Base-by-base conservation (phyloP, 2,888 invertebrate genomes). In the Agrotis puta region DNA sequence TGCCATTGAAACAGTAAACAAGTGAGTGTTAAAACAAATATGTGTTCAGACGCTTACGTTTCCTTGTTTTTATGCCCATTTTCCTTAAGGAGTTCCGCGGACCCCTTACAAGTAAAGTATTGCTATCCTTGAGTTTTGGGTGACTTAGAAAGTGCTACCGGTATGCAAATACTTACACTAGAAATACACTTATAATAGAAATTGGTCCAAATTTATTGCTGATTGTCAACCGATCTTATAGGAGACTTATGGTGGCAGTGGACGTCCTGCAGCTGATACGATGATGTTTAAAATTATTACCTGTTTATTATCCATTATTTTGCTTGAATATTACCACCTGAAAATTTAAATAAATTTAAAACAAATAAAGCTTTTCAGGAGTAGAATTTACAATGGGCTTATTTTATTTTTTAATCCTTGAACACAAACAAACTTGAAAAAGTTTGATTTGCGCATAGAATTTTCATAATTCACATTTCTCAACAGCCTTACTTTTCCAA, bases 21-120 rank as follows among this genome's bases (percentile, higher is more conserved):
- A 71, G 56, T 65, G 77, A 66, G 82, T 79, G 72, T 79, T 61
- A 81, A 79, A 56, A 66, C 66, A 81, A 79, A 81, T 81, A 81
- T 77, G 78, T 71, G 59, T 77, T 76, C 66, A 62, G 47, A 70
- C 62, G 81, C 64, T 69, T 62, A 64, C 50, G 39, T 56, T 76
- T 81, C 62, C 71, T 66, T 57, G 82, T 79, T 69, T 80, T 64
- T 50, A 24, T 71, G 62, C 43, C 53, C 66, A 61, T 80, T 77
- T 78, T 81, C 78, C 74, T 77, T 59, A 67, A 64, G 59, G 47
- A 66, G 57, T 67, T 56, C 27, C n/a, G 22, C 11, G 22, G 56
- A n/a, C 27, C 53, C 47, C 39, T 3, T 20, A 56, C 33, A 22
- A 33, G 54, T 51, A 57, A 9, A n/a, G 3, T 58, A 16, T 62